These are phyloP conservation scores for Liopterus haemorrhoidalis DNA, from an alignment of 2,888 invertebrate species.

Conservation along the genomic window DNA sequence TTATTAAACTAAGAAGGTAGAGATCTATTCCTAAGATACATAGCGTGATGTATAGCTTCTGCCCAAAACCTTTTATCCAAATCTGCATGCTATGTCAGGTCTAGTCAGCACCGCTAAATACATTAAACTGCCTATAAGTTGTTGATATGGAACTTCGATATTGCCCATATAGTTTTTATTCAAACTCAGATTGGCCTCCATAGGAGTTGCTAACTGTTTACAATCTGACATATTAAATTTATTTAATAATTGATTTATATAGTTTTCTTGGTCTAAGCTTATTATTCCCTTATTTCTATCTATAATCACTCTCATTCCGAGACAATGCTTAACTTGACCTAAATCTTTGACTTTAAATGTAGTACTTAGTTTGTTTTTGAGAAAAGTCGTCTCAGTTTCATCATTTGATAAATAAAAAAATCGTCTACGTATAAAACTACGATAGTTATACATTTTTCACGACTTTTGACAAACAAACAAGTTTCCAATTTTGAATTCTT, in stretches of 20 bases:
- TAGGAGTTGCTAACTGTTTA: slow-evolving; percentile 27
- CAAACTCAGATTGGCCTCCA: no score
- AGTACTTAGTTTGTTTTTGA: slow-evolving; percentile 24
- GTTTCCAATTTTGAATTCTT: slow-evolving; percentile 22
- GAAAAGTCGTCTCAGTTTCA: slow-evolving; percentile 12
- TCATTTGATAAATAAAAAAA: slow-evolving; percentile 23
- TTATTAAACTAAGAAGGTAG: slow-evolving; percentile 19
- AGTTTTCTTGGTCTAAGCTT: slow-evolving; percentile 28
- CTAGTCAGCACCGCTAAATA: slow-evolving; percentile 31
- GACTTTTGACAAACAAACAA: slow-evolving; percentile 21
- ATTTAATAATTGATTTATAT: slow-evolving; percentile 14
- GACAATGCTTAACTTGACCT: slow-evolving; percentile 27
- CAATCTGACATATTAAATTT: slow-evolving; percentile 30
- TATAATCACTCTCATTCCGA: slow-evolving; percentile 28
- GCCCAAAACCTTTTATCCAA: slow-evolving; percentile 16
- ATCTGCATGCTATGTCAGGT: slow-evolving; percentile 29
- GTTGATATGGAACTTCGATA: slow-evolving; percentile 29
- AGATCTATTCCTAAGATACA: slow-evolving; percentile 15
- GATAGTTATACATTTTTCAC: slow-evolving; percentile 14
- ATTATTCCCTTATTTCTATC: slow-evolving; percentile 23
- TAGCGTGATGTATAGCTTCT: slow-evolving; percentile 19
- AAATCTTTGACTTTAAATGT: slow-evolving; percentile 33
- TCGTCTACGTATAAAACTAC: slow-evolving; percentile 25
- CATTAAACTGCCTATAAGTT: slow-evolving; percentile 31
- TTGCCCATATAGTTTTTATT: no score